Percentiles rank a stretch among this genome's conserved stretches.
Evolutionary conservation across 2,797 vertebrate species (phyloP).

Genomic region (Steatocranus sp.): DNA sequence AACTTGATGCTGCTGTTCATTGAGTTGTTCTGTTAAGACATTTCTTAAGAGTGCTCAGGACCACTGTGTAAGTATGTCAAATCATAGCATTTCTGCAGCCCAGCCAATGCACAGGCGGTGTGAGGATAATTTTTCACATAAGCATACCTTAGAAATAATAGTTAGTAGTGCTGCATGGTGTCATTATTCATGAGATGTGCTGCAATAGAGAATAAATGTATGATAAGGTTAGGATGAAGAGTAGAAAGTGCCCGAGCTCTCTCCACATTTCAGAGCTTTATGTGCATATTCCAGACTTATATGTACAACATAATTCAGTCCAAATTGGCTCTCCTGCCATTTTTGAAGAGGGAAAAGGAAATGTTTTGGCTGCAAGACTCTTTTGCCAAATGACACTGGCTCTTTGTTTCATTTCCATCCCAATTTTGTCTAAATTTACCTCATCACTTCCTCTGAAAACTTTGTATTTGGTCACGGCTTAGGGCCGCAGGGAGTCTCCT

Average conservation of each 20-base stretch:
- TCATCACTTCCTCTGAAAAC: slow-evolving; percentile 54
- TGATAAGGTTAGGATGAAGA: slow-evolving; percentile 20
- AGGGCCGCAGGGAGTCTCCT: slow-evolving; percentile 44
- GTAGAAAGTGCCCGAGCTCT: slow-evolving; percentile 34
- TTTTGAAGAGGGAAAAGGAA: slow-evolving; percentile 55
- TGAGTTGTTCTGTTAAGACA: neutral
- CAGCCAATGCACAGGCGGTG: neutral
- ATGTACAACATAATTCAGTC: slow-evolving; percentile 66
- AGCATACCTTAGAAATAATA: neutral
- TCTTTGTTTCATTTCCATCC: neutral
- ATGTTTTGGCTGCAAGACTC: slow-evolving; percentile 60
- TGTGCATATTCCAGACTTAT: slow-evolving; percentile 49
- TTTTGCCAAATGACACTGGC: slow-evolving; percentile 9
- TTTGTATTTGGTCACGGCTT: slow-evolving; percentile 56
- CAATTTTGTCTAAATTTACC: slow-evolving; percentile 37
- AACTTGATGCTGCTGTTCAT: neutral
- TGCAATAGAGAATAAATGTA: slow-evolving; percentile 27
- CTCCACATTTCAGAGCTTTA: slow-evolving; percentile 56
- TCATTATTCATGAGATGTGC: slow-evolving; percentile 26
- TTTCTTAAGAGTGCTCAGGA: neutral
- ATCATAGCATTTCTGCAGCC: neutral
- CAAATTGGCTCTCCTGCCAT: slow-evolving; percentile 70
- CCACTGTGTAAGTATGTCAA: neutral
- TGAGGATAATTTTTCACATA: slow-evolving; percentile 9
- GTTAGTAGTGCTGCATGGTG: neutral